A percentile compares a stretch with the other conserved stretches of the same genome.
phyloP scores from a whole-genome alignment of 2,888 invertebrate species.

The Nephrotoma flavescens region DNA sequence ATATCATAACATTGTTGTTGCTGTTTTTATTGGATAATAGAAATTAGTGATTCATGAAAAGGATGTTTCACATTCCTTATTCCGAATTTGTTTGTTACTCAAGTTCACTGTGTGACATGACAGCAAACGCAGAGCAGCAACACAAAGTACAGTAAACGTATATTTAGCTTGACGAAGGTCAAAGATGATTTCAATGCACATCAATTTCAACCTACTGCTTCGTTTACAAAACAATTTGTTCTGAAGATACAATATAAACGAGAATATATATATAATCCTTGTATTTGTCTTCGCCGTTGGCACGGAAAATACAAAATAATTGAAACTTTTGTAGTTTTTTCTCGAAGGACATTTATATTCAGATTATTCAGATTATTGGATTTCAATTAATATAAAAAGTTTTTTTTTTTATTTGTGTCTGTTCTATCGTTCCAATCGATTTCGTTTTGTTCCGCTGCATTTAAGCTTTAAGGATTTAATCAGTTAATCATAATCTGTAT shows the following conservation, averaged over 20 bases:
- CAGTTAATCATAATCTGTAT: neutral
- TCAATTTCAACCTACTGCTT: neutral
- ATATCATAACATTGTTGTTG: neutral
- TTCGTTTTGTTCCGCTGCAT: neutral
- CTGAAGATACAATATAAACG: neutral
- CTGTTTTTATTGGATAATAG: neutral
- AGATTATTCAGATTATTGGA: neutral
- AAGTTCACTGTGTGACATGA: neutral
- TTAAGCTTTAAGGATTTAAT: neutral
- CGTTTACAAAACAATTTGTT: neutral
- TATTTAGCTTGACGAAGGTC: neutral
- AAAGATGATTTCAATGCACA: neutral
- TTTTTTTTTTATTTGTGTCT: neutral
- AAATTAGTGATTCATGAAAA: neutral
- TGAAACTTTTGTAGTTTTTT: neutral
- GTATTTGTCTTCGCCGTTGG: neutral
- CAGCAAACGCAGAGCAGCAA: neutral
- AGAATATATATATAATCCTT: neutral
- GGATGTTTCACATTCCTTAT: neutral
- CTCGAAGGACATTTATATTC: neutral
- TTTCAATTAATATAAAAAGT: neutral
- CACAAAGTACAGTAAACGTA: neutral
- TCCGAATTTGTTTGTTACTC: neutral
- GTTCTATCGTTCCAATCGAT: neutral
- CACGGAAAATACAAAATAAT: neutral